Base-by-base conservation (phyloP, 2,113 vertebrate species). In the Myotis yumanensis region DNA sequence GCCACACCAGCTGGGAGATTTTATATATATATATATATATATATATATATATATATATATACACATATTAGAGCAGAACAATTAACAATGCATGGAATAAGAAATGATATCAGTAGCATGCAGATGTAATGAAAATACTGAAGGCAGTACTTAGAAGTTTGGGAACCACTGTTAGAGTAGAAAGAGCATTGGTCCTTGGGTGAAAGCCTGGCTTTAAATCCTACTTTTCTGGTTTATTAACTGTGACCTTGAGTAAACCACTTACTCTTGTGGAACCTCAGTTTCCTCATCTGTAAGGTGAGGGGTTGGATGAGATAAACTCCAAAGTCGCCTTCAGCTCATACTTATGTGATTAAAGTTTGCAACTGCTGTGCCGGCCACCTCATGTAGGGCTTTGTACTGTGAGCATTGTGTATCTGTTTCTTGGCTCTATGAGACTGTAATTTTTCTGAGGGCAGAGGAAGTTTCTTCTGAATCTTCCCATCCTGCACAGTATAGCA, bases 221-320 rank as follows among this genome's bases (percentile, higher is more conserved):
- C 18, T 66, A 14, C 85, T 51, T 64, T 32, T 37, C 52, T 35
- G 77, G 48, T 59, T 92, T 79, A 62, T 91, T 89, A 82, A 43
- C n/a, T 43, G 72, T 68, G 91, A 93, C 91, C 89, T 94, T 88
- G 46, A 59, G 17, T 62, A 59, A 91, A 76, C 35, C 48, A 57
- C 64, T 68, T 59, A 46, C 48, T 88, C 87, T 51, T 0, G 0
- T n/a, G n/a, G 64, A 89, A 69, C 79, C 93, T 96, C 95, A 92
- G 94, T 97, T 96, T 97, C 93, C 95, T 95, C 25, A 0, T 82
- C 93, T 92, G 20, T 77, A 35, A 96, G 89, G 54, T 90, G 30
- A 71, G 52, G 48, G 71, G 30, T 92, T 93, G 57, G 30, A 32
- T 20, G 43, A 86, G 54, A 95, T 93, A 91, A 89, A 96, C 94